These are phyloP conservation scores for Cottoperca gobio DNA, from an alignment of 2,797 vertebrate species.

Conservation along the genomic window DNA sequence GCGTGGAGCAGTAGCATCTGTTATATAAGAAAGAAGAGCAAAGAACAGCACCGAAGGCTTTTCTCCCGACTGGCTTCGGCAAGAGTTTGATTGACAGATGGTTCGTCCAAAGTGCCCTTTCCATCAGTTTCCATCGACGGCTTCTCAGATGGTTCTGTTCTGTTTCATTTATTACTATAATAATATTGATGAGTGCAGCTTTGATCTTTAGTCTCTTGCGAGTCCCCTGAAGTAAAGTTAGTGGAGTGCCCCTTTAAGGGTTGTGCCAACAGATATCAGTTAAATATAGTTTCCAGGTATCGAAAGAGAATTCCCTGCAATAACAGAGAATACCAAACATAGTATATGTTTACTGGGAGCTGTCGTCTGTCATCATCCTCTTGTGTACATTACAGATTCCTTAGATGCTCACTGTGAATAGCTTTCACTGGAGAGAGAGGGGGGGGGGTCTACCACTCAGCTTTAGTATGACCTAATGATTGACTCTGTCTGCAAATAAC, in stretches of 20 bases:
- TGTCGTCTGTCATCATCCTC: constrained; percentile 40
- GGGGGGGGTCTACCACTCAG: background rate
- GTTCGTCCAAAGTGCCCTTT: no score
- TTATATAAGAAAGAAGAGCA: no score
- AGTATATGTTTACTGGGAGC: constrained; percentile 58
- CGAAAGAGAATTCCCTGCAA: background rate
- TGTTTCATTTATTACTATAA: no score
- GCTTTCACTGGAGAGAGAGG: constrained; percentile 7
- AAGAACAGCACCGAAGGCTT: no score
- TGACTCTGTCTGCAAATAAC: constrained; percentile 40
- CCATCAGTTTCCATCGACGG: no score
- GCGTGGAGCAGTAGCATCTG: no score
- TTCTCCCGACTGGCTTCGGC: no score
- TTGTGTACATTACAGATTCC: constrained; percentile 75
- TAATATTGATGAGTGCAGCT: background rate
- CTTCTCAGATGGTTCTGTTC: no score
- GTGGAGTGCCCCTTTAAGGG: background rate
- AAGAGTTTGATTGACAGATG: no score
- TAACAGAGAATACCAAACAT: constrained; percentile 42
- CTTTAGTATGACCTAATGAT: constrained; percentile 30
- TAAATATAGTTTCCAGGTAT: constrained; percentile 1
- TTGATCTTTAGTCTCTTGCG: background rate
- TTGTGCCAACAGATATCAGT: background rate
- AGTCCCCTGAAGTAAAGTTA: background rate
- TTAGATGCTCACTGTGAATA: constrained; percentile 56